Base-by-base conservation (phyloP, 2,888 invertebrate genomes). In the Maniola hyperantus region DNA sequence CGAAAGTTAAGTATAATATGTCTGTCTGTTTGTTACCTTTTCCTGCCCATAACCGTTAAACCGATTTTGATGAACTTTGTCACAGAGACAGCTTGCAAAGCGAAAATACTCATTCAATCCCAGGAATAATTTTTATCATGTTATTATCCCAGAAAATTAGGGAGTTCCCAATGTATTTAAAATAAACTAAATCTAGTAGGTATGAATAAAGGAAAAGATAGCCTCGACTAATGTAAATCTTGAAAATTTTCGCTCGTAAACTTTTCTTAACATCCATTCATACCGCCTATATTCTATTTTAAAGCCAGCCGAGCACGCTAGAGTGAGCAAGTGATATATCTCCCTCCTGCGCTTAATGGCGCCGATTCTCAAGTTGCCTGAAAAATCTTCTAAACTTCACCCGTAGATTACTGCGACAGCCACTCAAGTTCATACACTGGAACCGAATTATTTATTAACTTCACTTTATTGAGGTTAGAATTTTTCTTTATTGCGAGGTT, bases 281-380 rank as follows among this genome's bases (percentile, higher is more conserved):
- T 13, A 51, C n/a, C 48, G 36, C 48, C 50, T 51, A 50, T 50
- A 50, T 60, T 60, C 44, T 64, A 66, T 64, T 69, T 66, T 60
- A 69, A 66, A 69, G 50, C 67, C 60, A 11, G 15, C 15, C 0
- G n/a, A 46, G 53, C 44, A 57, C 66, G 51, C 58, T 18, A 58
- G 48, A 58, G 54, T 67, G 64, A 46, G 51, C 62, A 44, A 46
- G 48, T 67, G 67, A 77, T 72, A 71, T 75, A 73, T 73, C 62
- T 64, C 50, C 51, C 66, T 64, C 61, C 72, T 77, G 77, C 73
- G 70, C 57, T 70, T 74, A 77, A 77, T 74, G 75, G 73, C 68
- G 69, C 70, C 72, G 68, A 73, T 74, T 73, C 70, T 70, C 61
- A 76, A 76, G 65, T 73, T 72, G 65, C 67, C 68, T 72, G 73